Percentiles rank a stretch among this genome's conserved stretches.
Evolutionary conservation across 2,113 vertebrate species (phyloP).

Genomic region (Maccullochella peelii): DNA sequence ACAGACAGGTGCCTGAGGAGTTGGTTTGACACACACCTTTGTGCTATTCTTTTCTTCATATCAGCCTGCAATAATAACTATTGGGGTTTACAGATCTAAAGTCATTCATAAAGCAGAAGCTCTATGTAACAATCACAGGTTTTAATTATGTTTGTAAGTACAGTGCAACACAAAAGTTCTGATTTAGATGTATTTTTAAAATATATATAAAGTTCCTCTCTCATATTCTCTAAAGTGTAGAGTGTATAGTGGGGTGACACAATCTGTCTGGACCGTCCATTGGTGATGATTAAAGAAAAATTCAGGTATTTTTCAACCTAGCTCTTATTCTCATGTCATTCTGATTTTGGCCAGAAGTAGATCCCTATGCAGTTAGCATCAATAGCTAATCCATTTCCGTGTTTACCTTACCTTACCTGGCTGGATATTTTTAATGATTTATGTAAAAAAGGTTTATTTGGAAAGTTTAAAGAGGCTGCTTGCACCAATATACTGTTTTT

Average conservation of each 20-base stretch:
- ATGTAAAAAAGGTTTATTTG: not conserved
- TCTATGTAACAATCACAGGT: not conserved
- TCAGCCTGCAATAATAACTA: not conserved
- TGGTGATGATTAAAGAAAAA: not conserved
- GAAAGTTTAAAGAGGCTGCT: too few species aligned
- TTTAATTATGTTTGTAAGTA: not conserved
- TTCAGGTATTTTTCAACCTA: not conserved
- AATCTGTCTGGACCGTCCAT: not conserved
- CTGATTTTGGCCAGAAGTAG: not conserved
- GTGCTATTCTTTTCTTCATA: not conserved
- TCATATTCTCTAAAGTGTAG: too few species aligned
- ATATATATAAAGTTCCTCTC: too few species aligned
- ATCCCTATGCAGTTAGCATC: not conserved
- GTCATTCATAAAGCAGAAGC: not conserved
- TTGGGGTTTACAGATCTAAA: conserved; percentile 1
- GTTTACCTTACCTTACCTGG: too few species aligned
- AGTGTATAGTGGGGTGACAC: not conserved
- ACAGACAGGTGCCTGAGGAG: conserved; percentile 18
- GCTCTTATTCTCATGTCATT: not conserved
- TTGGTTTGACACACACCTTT: conserved; percentile 4
- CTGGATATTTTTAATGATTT: too few species aligned
- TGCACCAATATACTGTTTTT: too few species aligned
- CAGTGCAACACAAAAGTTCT: not conserved
- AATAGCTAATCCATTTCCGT: too few species aligned
- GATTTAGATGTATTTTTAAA: too few species aligned